Evolutionary conservation across 2,113 vertebrate species (phyloP), one percentile per base, ranked within the genome.

Genomic region (Apodemus speciosus): DNA sequence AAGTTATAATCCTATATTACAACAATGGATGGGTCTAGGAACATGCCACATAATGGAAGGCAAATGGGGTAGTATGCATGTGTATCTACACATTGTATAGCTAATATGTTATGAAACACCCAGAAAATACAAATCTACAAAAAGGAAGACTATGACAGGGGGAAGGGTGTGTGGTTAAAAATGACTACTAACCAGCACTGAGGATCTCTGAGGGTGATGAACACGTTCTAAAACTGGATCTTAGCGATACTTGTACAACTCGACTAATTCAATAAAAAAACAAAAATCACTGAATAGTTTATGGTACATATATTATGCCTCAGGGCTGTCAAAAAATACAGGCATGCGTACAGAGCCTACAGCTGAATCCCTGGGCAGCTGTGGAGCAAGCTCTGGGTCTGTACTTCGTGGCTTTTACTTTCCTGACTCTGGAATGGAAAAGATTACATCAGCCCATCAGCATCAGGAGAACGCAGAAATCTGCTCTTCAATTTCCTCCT

Each of bases 391-490:
- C 77, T 30, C 35, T 40, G 92, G 91, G 40, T 85, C 1, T 81
- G 21, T 9, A 95, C 93, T 20, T 1, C 58, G 18, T 93, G 93
- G 80, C 25, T 0, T 46, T 92, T 25, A 53, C 81, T 94, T 64
- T 86, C 58, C 40, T 91, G 58, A 95, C 75, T 96, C 81, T 16
- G 46, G 60, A 85, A 86, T 94, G 87, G 58, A 93, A 95, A 94
- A 93, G 89, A 92, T 97, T 43, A 97, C 96, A 84, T 38, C 88
- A 97, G 64, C 76, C 93, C 60, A 92, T 95, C 88, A 95, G 64
- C 95, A 95, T 96, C 85, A 94, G 89, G 72, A 97, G 95, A 97
- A 96, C 60, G 84, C 75, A 92, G 72, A 66, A 46, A 92, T 97
- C 79, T 88, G 94, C 83, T 21, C 64, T 96, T 97, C 90, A 92